phyloP scores from a whole-genome alignment of 35 echinoderm and acorn worm genomes.

The Heliocidaris erythrogramma region DNA sequence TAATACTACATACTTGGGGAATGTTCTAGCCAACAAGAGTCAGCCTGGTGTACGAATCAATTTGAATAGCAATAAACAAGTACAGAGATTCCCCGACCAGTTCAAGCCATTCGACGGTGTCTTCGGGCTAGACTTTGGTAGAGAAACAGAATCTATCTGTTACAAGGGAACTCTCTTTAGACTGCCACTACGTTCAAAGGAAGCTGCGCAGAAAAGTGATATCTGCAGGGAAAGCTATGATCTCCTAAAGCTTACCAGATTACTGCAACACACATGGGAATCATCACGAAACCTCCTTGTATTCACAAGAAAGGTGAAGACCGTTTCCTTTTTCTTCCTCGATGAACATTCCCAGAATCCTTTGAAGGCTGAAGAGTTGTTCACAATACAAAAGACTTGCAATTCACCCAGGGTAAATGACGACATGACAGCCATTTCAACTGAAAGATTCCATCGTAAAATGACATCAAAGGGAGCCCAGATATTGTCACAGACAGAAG shows the following conservation, averaged over 20 bases:
- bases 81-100: conserved; percentile 37
- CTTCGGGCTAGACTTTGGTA: conserved; percentile 64
- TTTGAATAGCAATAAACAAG: conserved; percentile 25
- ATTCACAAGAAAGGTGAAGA: conserved; percentile 79
- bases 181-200: conserved; percentile 68
- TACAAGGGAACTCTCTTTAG: conserved; percentile 80
- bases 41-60: conserved; percentile 53
- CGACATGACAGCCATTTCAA: not conserved
- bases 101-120: conserved; percentile 56
- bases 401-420: not conserved
- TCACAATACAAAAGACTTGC: not conserved
- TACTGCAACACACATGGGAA: conserved; percentile 43
- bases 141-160: not conserved
- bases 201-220: conserved; percentile 44
- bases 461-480: not conserved
- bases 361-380: not conserved
- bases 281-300: conserved; percentile 61
- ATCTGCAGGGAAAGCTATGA: conserved; percentile 52
- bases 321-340: conserved; percentile 61
- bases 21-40: not conserved
- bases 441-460: not conserved
- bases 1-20: conserved; percentile 59
- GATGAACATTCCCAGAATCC: not conserved
- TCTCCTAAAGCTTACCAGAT: conserved; percentile 31
- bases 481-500: not conserved